Evolutionary conservation across 2,888 invertebrate species (phyloP).

Genomic region (Diloba caeruleocephala): DNA sequence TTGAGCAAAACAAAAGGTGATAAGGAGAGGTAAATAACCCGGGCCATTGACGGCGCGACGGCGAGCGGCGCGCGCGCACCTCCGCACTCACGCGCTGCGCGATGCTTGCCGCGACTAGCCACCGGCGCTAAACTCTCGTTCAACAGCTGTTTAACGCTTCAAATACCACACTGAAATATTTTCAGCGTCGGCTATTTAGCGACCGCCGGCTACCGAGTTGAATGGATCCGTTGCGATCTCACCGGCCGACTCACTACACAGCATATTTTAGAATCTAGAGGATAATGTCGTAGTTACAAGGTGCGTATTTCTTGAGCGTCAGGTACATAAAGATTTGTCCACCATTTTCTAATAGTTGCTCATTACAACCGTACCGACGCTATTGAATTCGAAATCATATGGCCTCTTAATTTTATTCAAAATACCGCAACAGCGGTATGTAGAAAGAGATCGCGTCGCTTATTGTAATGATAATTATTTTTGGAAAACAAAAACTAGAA

Average conservation of each 20-base stretch:
- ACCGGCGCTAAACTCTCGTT: slow-evolving; percentile 60
- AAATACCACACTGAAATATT: slow-evolving; percentile 75
- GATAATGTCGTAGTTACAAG: slow-evolving; percentile 40
- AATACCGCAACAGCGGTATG: slow-evolving; percentile 86
- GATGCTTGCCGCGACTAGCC: slow-evolving; percentile 47
- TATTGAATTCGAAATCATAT: slow-evolving; percentile 78
- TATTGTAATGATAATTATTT: slow-evolving; percentile 89
- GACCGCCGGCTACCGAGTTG: slow-evolving; percentile 43
- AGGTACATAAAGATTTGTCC: slow-evolving; percentile 70
- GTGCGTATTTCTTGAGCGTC: slow-evolving; percentile 50
- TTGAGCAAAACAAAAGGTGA: slow-evolving; percentile 88
- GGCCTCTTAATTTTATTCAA: slow-evolving; percentile 84
- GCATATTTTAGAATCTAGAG: slow-evolving; percentile 52
- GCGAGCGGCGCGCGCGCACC: slow-evolving; percentile 57
- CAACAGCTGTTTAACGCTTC: slow-evolving; percentile 80
- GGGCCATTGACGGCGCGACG: slow-evolving; percentile 84
- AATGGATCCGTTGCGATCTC: slow-evolving; percentile 54
- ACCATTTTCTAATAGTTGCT: slow-evolving; percentile 73
- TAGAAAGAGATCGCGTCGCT: slow-evolving; percentile 85
- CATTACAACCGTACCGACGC: slow-evolving; percentile 70
- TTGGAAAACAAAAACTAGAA: slow-evolving; percentile 88
- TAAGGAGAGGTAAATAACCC: slow-evolving; percentile 88
- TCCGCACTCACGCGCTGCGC: slow-evolving; percentile 46
- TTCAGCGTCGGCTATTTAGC: slow-evolving; percentile 65
- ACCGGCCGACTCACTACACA: slow-evolving; percentile 55